Base-by-base conservation (phyloP, 2,113 vertebrate species). In the Triplophysa rosa region DNA sequence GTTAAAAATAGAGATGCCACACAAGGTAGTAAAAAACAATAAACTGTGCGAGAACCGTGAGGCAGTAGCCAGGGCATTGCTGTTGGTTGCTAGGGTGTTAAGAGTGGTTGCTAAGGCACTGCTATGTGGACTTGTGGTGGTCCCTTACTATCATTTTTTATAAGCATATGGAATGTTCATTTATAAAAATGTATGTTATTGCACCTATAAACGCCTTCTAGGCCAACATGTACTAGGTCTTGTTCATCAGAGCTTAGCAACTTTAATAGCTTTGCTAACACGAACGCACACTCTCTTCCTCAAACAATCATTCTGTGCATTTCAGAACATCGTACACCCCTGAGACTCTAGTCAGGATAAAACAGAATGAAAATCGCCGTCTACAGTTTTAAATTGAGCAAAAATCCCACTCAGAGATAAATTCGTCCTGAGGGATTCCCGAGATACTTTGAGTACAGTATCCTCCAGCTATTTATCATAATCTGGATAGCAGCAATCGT, bases 231-330 rank as follows among this genome's bases (percentile, higher is more conserved):
- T 54, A 19, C 42, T 21, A 52, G 54, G 19, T 6, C 19, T n/a
- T 16, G 17, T n/a, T 58, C 54, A n/a, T 58, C 54, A n/a, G 19
- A 58, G 54, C 54, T 58, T 58, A 58, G 8, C 8, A 58, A 62
- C 21, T 62, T 42, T 9, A 42, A 13, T 61, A 61, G 33, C 13
- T 59, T 23, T n/a, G 72, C 72, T 45, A 62, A 63, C 58, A 63
- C 2, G 21, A 77, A 54, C 45, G 49, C 73, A 54, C 73, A 76
- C 11, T 29, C 52, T 77, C 47, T 37, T 54, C 40, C 29, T 77
- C 59, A 76, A 61, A 76, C 73, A 76, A 23, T 65, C 33, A 75
- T 33, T n/a, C 62, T 66, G 62, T 66, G 74, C 33, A 77, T 62
- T 65, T 77, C 74, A 77, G 74, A 77, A 65, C 62, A 52, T 45